Conservation (phyloP, 2,888 invertebrate genomes). For the Heliconius sara region DNA sequence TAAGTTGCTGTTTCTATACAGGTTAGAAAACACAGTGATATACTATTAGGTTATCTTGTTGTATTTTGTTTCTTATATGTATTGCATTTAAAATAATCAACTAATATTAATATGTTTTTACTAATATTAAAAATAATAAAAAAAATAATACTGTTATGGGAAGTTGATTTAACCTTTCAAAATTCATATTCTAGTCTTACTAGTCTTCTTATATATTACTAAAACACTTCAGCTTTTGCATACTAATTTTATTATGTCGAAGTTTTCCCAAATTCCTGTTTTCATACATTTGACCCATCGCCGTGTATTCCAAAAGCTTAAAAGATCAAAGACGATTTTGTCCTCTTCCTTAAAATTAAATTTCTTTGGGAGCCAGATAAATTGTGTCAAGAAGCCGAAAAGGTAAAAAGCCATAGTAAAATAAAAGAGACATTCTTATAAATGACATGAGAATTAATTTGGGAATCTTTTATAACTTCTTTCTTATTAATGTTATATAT, state of each 20-base stretch:
- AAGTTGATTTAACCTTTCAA: neutral
- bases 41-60: too few species aligned
- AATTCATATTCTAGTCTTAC: neutral
- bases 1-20: too few species aligned
- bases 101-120: too few species aligned
- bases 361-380: conserved; percentile 42
- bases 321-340: conserved; percentile 39
- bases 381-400: conserved; percentile 42
- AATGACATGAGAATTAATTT: conserved; percentile 30
- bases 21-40: too few species aligned
- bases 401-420: conserved; percentile 28
- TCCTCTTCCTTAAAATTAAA: conserved; percentile 43
- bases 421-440: conserved; percentile 28
- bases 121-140: too few species aligned
- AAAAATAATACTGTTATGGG: too few species aligned
- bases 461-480: conserved; percentile 8
- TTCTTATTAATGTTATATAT: neutral
- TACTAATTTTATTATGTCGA: neutral
- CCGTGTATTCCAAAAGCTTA: conserved; percentile 27
- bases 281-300: conserved; percentile 6
- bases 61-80: too few species aligned
- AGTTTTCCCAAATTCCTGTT: neutral
- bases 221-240: neutral
- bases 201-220: neutral
- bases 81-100: too few species aligned